A percentile compares a stretch with the other conserved stretches of the same genome.
These are phyloP conservation scores for Cabera pusaria DNA, from an alignment of 2,888 invertebrate genomes.

Conservation along the genomic window DNA sequence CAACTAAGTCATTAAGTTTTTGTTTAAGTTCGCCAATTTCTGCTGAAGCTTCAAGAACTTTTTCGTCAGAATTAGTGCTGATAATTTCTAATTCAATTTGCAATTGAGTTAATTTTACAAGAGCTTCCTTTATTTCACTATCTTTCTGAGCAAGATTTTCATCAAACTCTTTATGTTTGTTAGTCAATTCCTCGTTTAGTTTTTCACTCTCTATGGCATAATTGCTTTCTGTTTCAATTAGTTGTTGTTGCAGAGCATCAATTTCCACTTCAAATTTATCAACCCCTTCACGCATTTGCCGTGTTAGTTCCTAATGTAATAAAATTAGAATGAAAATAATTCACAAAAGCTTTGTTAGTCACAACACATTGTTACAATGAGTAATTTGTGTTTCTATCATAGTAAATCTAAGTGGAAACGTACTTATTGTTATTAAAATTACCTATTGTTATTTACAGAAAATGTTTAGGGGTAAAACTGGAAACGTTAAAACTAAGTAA, in stretches of 20 bases:
- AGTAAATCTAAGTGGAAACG: no score
- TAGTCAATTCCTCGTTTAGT: slow-evolving; percentile 44
- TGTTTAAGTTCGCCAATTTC: slow-evolving; percentile 42
- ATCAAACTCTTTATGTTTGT: slow-evolving; percentile 48
- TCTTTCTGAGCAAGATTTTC: slow-evolving; percentile 48
- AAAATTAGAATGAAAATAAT: slow-evolving; percentile 33
- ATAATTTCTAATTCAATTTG: slow-evolving; percentile 43
- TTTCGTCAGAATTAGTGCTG: slow-evolving; percentile 39
- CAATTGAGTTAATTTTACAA: slow-evolving; percentile 43
- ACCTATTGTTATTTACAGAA: no score
- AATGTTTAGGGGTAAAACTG: no score
- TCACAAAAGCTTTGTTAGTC: slow-evolving; percentile 23
- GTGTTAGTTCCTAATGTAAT: slow-evolving; percentile 58
- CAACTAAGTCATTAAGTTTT: slow-evolving; percentile 40
- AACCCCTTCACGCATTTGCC: slow-evolving; percentile 39
- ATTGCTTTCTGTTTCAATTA: slow-evolving; percentile 46
- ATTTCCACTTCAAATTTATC: slow-evolving; percentile 55
- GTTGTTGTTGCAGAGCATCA: slow-evolving; percentile 50
- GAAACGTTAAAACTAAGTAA: no score
- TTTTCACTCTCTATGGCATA: slow-evolving; percentile 42
- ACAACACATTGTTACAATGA: no score
- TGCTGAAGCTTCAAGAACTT: slow-evolving; percentile 35
- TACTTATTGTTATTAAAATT: no score
- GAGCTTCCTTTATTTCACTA: slow-evolving; percentile 47
- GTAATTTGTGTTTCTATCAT: no score